Evolutionary conservation across 2,888 invertebrate genomes (phyloP).

Genomic region (Cerastis leucographa): DNA sequence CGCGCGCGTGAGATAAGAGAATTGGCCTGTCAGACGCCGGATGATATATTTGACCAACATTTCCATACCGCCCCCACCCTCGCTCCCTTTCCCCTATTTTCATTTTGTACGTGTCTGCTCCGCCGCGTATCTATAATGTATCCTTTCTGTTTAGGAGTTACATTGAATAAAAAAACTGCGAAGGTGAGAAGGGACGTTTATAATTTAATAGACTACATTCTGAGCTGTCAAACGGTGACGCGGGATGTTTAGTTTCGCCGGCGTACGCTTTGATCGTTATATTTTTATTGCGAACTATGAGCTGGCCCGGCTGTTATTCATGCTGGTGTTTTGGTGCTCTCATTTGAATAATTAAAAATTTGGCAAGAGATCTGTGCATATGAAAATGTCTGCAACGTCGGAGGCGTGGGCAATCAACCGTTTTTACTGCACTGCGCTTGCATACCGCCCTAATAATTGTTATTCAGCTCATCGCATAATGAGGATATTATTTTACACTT

Average conservation of each 20-base stretch:
- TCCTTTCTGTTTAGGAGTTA: constrained; percentile 87
- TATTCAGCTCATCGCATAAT: constrained; percentile 73
- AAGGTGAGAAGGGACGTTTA: constrained; percentile 84
- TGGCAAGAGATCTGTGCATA: constrained; percentile 76
- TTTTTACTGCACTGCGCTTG: constrained; percentile 80
- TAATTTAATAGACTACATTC: constrained; percentile 85
- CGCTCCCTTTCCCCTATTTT: constrained; percentile 87
- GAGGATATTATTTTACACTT: constrained; percentile 74
- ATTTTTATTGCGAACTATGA: constrained; percentile 67
- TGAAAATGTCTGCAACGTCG: constrained; percentile 72
- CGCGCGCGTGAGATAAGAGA: constrained; percentile 94
- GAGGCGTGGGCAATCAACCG: constrained; percentile 69
- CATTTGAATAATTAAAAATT: constrained; percentile 82
- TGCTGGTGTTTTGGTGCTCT: constrained; percentile 70
- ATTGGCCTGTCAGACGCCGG: constrained; percentile 96
- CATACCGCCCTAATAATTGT: constrained; percentile 69
- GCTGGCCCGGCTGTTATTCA: constrained; percentile 68
- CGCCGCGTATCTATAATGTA: constrained; percentile 89
- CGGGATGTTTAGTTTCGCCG: constrained; percentile 67
- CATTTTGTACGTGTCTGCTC: constrained; percentile 90
- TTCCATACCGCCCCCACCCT: constrained; percentile 92
- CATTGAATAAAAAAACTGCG: constrained; percentile 86
- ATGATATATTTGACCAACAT: constrained; percentile 97
- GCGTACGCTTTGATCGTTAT: constrained; percentile 69
- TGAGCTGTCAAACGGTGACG: constrained; percentile 80